Percentiles rank a stretch among this genome's conserved stretches.
Evolutionary conservation across 2,113 vertebrate genomes (phyloP).

Genomic region (Cichladusa arquata): DNA sequence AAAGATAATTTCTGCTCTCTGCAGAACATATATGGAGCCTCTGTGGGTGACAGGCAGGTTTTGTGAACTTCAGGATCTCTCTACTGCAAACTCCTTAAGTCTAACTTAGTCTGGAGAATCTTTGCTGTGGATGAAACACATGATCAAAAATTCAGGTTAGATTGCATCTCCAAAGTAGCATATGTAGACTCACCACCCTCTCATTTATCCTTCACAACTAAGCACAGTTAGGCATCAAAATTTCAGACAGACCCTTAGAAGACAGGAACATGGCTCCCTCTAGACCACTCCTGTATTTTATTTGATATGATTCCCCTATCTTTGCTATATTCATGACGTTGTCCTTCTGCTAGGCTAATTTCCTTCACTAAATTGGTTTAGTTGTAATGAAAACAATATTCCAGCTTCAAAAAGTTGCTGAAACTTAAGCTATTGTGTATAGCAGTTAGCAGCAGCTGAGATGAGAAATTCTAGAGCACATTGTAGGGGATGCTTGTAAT

Average conservation of each 20-base stretch:
- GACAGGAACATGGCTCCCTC: neutral
- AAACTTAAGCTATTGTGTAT: neutral
- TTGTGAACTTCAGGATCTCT: neutral
- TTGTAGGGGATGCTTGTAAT: neutral
- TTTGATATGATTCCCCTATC: neutral
- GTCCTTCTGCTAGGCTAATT: neutral
- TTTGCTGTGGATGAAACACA: neutral
- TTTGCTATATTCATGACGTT: neutral
- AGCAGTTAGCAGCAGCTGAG: neutral
- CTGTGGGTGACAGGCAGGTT: neutral
- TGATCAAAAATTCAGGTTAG: neutral
- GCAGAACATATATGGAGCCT: neutral
- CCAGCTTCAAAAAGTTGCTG: neutral
- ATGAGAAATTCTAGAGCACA: neutral
- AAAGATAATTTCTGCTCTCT: neutral
- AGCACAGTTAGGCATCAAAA: neutral
- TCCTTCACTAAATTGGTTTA: neutral
- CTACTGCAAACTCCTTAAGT: neutral
- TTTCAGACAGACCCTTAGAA: neutral
- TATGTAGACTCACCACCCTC: fast-evolving
- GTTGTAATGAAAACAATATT: neutral
- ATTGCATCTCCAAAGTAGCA: neutral
- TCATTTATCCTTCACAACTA: neutral
- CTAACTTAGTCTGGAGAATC: neutral
- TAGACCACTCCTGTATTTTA: neutral